A percentile compares a stretch with the other conserved stretches of the same genome.
Conservation (phyloP, 1,140 invertebrate genomes). For the Calephelis virginiensis region DNA sequence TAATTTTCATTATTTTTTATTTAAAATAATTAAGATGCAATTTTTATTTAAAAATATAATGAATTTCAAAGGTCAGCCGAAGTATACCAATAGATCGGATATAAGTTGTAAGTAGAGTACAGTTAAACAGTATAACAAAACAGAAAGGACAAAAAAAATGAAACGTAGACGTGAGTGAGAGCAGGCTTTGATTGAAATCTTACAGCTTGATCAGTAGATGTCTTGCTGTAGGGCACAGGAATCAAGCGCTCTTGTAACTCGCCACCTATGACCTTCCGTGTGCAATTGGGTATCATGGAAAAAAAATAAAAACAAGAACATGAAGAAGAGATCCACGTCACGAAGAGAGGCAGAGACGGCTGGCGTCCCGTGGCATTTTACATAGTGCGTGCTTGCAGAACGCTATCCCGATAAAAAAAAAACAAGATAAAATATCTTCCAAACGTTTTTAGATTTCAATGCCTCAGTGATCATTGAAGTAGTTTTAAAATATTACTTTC, state of each 20-base stretch:
- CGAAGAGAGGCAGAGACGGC: constrained; percentile 39
- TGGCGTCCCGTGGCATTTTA: constrained; percentile 29
- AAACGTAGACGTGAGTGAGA: constrained; percentile 61
- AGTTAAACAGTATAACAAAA: constrained; percentile 52
- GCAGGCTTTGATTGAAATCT: constrained; percentile 79
- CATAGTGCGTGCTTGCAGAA: constrained; percentile 33
- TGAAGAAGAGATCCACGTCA: constrained; percentile 68
- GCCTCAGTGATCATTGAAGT: not conserved
- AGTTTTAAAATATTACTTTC: not conserved
- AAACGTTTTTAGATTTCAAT: not conserved
- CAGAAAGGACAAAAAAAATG: constrained; percentile 48
- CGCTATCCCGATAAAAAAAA: constrained; percentile 32
- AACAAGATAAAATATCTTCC: not conserved
- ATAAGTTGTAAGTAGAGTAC: constrained; percentile 61
- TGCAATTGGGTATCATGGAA: constrained; percentile 85
- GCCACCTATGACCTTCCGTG: constrained; percentile 98
- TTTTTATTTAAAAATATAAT: constrained; percentile 19
- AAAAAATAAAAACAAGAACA: constrained; percentile 79
- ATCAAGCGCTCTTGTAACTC: constrained; percentile 99
- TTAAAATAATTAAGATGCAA: too few relatives aligned
- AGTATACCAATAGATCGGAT: constrained; percentile 44
- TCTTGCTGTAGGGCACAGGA: constrained; percentile 99
- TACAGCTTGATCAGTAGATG: constrained; percentile 99
- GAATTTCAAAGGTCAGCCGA: constrained; percentile 55
- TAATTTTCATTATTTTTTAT: too few relatives aligned